Percentiles rank a stretch among this genome's conserved stretches.
Conservation (phyloP, 2,113 vertebrate genomes). For the Neogale vison region DNA sequence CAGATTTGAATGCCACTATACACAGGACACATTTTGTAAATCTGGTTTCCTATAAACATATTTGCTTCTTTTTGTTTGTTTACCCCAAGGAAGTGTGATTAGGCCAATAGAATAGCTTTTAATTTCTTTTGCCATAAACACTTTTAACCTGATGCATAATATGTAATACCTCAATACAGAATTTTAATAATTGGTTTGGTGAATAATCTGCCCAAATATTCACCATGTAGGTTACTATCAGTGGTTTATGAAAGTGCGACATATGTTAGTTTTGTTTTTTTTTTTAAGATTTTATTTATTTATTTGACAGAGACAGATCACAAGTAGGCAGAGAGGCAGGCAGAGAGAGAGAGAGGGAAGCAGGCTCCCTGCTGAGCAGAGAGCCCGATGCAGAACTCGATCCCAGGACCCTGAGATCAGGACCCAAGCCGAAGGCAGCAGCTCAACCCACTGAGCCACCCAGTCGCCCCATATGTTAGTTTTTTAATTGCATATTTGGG, state of each 20-base stretch:
- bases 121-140: neutral
- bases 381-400: too few relatives aligned
- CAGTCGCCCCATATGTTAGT: neutral
- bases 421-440: too few relatives aligned
- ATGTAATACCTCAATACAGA: neutral
- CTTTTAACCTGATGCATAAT: neutral
- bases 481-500: neutral
- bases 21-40: neutral
- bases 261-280: neutral
- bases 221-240: neutral
- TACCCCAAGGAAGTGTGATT: rapidly evolving
- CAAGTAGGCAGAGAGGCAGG: too few relatives aligned
- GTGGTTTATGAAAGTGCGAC: neutral
- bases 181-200: neutral
- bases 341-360: too few relatives aligned
- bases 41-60: neutral
- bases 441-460: too few relatives aligned
- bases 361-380: too few relatives aligned
- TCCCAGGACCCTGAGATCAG: too few relatives aligned
- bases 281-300: too few relatives aligned
- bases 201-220: neutral
- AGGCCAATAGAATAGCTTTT: neutral
- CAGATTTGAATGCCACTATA: neutral
- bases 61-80: neutral
- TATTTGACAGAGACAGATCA: too few relatives aligned